These are phyloP conservation scores for Sebastes flavidus DNA, from an alignment of 2,797 vertebrate genomes.

Conservation along the genomic window DNA sequence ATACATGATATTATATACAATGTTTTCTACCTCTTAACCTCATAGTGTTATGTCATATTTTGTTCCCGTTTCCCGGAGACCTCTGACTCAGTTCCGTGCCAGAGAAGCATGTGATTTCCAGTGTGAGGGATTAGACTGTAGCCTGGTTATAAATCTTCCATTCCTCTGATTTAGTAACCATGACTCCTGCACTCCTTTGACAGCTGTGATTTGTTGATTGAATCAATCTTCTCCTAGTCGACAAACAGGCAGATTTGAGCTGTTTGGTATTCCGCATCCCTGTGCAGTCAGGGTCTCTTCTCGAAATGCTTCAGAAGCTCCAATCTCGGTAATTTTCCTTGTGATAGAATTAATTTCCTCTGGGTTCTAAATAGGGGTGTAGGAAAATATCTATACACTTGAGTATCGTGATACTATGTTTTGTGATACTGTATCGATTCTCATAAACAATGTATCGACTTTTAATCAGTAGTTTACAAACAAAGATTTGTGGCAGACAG, in stretches of 20 bases:
- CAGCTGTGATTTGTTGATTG: constrained; percentile 69
- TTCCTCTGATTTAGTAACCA: constrained; percentile 72
- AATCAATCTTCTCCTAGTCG: constrained; percentile 63
- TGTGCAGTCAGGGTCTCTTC: background rate
- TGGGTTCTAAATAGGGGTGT: background rate
- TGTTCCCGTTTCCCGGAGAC: background rate
- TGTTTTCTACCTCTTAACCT: background rate
- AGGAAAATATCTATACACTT: background rate
- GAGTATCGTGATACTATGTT: background rate
- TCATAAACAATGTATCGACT: background rate
- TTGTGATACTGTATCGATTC: background rate
- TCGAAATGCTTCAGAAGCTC: background rate
- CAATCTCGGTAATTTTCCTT: background rate
- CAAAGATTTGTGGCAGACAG: background rate
- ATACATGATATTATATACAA: background rate
- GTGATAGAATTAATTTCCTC: background rate
- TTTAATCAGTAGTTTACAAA: background rate
- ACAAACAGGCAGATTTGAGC: constrained; percentile 51
- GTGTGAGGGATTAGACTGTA: constrained; percentile 55
- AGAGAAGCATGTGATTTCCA: constrained; percentile 32
- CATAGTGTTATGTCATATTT: background rate
- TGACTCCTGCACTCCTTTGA: constrained; percentile 57
- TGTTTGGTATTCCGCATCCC: constrained; percentile 49
- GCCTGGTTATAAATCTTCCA: constrained; percentile 69
- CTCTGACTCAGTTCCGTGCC: constrained; percentile 33